phyloP scores from a whole-genome alignment of 2,113 vertebrate species.

The Verasper variegatus region DNA sequence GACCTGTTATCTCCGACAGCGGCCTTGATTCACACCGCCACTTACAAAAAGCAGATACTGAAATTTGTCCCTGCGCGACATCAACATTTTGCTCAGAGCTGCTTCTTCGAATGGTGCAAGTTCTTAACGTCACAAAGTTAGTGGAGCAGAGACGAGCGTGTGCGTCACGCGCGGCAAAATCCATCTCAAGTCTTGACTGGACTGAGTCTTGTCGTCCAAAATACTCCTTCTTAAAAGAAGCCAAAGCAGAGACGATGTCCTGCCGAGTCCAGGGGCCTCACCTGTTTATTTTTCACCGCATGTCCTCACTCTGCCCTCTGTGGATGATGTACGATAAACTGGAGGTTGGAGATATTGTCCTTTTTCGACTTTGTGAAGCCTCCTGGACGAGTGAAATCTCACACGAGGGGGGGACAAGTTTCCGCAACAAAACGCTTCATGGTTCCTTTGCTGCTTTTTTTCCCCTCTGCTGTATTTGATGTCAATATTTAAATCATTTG shows the following conservation, averaged over 20 bases:
- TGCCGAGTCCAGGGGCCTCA: constrained; percentile 19
- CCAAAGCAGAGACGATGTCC: constrained; percentile 25
- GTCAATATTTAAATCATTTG: constrained; percentile 80
- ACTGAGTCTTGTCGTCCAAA: constrained; percentile 7
- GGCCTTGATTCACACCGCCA: neutral
- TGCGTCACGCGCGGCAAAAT: neutral
- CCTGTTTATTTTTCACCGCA: constrained; percentile 34
- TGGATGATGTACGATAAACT: constrained; percentile 45
- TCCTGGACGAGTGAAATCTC: constrained; percentile 31
- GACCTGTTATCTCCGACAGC: neutral
- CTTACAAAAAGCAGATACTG: neutral
- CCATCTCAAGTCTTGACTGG: neutral
- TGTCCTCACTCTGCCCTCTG: constrained; percentile 39
- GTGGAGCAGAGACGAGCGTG: neutral
- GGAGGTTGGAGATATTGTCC: constrained; percentile 36
- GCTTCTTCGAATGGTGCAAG: neutral
- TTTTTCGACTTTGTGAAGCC: constrained; percentile 56
- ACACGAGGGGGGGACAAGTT: neutral
- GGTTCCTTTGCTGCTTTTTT: constrained; percentile 53
- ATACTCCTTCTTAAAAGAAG: constrained; percentile 2
- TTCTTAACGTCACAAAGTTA: neutral
- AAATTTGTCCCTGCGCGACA: neutral
- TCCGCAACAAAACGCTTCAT: constrained; percentile 37
- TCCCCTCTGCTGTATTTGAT: constrained; percentile 65
- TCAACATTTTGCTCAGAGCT: neutral